These are phyloP conservation scores for Sialia sialis DNA, from an alignment of 2,113 vertebrate genomes.

Conservation along the genomic window DNA sequence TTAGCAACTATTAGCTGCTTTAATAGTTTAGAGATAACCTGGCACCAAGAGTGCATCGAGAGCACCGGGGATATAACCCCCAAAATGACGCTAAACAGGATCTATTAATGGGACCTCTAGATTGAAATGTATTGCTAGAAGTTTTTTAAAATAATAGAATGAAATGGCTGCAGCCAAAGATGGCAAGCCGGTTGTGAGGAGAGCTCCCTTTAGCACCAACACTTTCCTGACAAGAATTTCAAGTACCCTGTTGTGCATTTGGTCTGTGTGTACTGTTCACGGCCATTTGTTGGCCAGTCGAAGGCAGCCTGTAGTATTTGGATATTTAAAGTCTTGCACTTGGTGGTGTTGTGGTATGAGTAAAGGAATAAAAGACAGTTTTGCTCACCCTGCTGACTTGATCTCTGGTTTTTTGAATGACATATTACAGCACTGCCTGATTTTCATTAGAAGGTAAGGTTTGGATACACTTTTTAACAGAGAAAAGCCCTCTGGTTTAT, in stretches of 20 bases:
- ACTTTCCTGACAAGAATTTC: background rate
- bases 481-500: background rate
- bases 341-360: accelerated
- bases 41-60: no score
- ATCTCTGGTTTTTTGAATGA: background rate
- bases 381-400: background rate
- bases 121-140: background rate
- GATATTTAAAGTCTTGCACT: background rate
- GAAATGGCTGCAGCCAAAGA: background rate
- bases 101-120: background rate
- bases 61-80: no score
- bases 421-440: background rate
- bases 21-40: no score
- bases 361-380: background rate
- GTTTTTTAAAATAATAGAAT: background rate
- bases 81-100: background rate
- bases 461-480: background rate
- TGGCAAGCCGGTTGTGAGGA: background rate
- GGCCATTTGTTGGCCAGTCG: background rate
- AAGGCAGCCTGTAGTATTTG: background rate
- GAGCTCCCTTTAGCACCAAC: background rate
- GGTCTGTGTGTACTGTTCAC: background rate
- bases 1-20: no score
- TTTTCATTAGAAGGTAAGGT: background rate
- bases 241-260: background rate